Evolutionary conservation across 2,888 invertebrate species (phyloP).

Genomic region (Lithophane socia): DNA sequence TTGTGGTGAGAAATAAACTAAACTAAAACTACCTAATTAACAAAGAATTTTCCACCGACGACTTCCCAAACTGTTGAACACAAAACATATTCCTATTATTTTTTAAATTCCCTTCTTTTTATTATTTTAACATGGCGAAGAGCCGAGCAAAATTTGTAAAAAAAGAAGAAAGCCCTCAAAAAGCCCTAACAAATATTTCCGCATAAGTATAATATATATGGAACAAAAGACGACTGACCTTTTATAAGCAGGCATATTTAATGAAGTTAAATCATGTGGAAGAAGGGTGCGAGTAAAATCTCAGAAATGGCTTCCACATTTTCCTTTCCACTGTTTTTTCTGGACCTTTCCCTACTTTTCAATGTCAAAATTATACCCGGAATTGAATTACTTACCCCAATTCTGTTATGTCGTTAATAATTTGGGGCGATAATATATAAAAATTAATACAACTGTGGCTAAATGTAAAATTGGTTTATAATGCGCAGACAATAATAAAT

Average conservation of each 20-base stretch:
- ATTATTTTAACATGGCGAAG: too few relatives aligned
- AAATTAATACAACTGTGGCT: not conserved
- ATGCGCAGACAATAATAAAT: not conserved
- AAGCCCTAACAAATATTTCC: conserved; percentile 19
- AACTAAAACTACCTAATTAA: too few relatives aligned
- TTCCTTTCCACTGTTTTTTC: conserved; percentile 48
- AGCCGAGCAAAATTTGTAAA: not conserved
- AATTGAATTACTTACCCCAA: conserved; percentile 27
- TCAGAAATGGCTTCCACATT: conserved; percentile 56
- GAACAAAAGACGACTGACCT: conserved; percentile 58
- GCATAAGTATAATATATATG: conserved; percentile 15
- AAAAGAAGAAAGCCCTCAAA: not conserved
- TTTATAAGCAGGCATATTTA: conserved; percentile 56
- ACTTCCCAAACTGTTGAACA: not conserved
- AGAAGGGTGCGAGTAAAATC: conserved; percentile 58
- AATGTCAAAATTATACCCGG: conserved; percentile 46
- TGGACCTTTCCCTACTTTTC: conserved; percentile 52
- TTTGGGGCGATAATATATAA: too few relatives aligned
- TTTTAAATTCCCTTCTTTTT: not conserved
- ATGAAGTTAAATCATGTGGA: conserved; percentile 58
- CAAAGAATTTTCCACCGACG: not conserved
- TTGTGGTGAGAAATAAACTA: too few relatives aligned
- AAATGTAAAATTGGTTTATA: not conserved
- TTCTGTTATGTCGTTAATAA: conserved; percentile 26
- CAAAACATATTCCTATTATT: too few relatives aligned